These are phyloP conservation scores for Ceratina australensis DNA, from an alignment of 1,140 invertebrate species.

Conservation along the genomic window DNA sequence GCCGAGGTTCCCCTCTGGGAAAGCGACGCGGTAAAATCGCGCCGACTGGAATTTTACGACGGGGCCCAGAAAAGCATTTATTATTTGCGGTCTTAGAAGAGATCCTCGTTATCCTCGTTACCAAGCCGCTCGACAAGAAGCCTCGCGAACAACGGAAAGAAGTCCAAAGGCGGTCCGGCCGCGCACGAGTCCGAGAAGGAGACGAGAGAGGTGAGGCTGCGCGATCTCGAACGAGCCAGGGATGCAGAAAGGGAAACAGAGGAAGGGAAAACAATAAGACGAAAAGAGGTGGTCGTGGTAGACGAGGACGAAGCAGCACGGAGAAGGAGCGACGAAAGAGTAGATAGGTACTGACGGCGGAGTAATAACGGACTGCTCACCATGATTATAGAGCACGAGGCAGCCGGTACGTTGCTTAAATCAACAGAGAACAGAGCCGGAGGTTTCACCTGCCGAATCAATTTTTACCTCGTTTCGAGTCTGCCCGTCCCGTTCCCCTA, in stretches of 20 bases:
- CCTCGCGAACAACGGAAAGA: conserved; percentile 3
- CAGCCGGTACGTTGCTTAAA: conserved; percentile 69
- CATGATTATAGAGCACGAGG: conserved; percentile 68
- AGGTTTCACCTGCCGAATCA: conserved; percentile 70
- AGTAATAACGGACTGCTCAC: conserved; percentile 67
- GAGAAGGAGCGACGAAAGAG: conserved; percentile 32
- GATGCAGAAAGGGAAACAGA: conserved; percentile 23
- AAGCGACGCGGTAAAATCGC: conserved; percentile 49
- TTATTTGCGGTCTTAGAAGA: conserved; percentile 65
- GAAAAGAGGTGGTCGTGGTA: conserved; percentile 16
- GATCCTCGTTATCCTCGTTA: conserved; percentile 68
- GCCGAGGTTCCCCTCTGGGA: conserved; percentile 33
- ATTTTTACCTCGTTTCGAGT: conserved; percentile 66
- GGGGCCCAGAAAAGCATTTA: conserved; percentile 59
- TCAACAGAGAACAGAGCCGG: conserved; percentile 69
- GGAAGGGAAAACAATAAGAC: conserved; percentile 53
- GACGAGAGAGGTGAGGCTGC: background rate
- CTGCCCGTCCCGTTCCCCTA: conserved; percentile 1
- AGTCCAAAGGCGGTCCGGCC: conserved; percentile 8
- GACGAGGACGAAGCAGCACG: background rate
- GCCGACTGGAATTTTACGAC: conserved; percentile 54
- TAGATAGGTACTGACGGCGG: conserved; percentile 64
- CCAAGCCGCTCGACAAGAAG: conserved; percentile 48
- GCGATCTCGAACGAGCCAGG: conserved; percentile 14
- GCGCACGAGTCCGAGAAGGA: background rate